phyloP scores from a whole-genome alignment of 2,888 invertebrate genomes.

The Heliconius ismenius region DNA sequence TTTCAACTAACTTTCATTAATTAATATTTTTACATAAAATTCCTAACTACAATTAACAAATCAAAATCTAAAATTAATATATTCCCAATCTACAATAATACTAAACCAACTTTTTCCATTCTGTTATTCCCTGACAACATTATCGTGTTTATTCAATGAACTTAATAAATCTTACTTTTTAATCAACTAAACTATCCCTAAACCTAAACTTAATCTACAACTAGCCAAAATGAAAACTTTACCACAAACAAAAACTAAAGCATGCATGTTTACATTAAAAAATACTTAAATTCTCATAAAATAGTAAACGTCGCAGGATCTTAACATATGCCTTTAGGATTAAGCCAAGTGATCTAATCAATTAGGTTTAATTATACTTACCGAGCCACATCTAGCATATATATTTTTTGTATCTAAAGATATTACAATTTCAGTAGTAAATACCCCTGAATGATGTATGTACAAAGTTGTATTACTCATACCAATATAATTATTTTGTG shows the following conservation, averaged over 20 bases:
- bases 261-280: conserved; percentile 1
- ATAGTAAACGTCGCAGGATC: background rate
- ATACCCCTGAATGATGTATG: too few relatives aligned
- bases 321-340: background rate
- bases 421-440: too few relatives aligned
- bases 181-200: background rate
- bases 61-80: background rate
- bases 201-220: too few relatives aligned
- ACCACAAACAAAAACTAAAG: background rate
- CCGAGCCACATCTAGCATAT: background rate
- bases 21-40: background rate
- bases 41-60: background rate
- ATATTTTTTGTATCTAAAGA: too few relatives aligned
- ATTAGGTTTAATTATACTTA: background rate
- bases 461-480: background rate
- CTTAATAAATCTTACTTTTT: background rate
- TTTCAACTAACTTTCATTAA: background rate
- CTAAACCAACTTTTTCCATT: background rate
- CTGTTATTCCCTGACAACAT: background rate
- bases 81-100: background rate
- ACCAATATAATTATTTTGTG: background rate
- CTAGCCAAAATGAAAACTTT: background rate
- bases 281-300: background rate
- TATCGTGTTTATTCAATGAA: background rate
- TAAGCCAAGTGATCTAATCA: background rate